These are phyloP conservation scores for Micrasema longulum DNA, from an alignment of 1,140 invertebrate genomes.

Conservation along the genomic window DNA sequence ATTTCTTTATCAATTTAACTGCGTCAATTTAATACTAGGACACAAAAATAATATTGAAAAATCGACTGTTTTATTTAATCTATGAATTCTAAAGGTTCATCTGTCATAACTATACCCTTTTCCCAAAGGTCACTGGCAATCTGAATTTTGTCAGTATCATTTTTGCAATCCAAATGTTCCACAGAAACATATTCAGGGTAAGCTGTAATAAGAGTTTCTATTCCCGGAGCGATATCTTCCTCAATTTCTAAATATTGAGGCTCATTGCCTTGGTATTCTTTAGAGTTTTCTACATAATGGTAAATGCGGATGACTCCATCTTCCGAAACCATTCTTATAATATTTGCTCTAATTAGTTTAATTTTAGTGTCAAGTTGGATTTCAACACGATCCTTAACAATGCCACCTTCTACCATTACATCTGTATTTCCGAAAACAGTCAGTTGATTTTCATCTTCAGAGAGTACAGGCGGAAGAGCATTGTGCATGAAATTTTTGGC, in stretches of 20 bases:
- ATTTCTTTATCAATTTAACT: too few species aligned
- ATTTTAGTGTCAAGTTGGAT: constrained; percentile 77
- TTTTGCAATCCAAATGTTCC: constrained; percentile 76
- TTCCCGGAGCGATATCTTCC: constrained; percentile 72
- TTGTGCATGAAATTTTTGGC: constrained; percentile 86
- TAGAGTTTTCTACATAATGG: constrained; percentile 85
- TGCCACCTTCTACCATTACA: constrained; percentile 73
- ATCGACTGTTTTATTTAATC: constrained; percentile 15
- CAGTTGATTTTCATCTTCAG: constrained; percentile 72
- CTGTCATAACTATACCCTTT: constrained; percentile 75
- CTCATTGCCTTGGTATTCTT: constrained; percentile 86
- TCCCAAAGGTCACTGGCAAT: constrained; percentile 78
- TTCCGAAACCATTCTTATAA: constrained; percentile 79
- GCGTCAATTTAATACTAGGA: too few species aligned
- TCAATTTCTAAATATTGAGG: constrained; percentile 82
- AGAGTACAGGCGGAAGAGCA: constrained; percentile 86
- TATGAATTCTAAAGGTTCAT: constrained; percentile 65
- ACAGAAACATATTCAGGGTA: constrained; percentile 85
- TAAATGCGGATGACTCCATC: constrained; percentile 77
- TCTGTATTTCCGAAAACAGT: constrained; percentile 79
- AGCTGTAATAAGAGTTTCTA: constrained; percentile 76
- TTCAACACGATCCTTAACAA: constrained; percentile 73
- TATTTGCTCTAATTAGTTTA: constrained; percentile 77
- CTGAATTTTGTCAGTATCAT: constrained; percentile 72
- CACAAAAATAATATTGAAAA: too few species aligned